A percentile compares a stretch with the other conserved stretches of the same genome.
Conservation (phyloP, 1,140 invertebrate genomes). For the Lepidostoma basale region DNA sequence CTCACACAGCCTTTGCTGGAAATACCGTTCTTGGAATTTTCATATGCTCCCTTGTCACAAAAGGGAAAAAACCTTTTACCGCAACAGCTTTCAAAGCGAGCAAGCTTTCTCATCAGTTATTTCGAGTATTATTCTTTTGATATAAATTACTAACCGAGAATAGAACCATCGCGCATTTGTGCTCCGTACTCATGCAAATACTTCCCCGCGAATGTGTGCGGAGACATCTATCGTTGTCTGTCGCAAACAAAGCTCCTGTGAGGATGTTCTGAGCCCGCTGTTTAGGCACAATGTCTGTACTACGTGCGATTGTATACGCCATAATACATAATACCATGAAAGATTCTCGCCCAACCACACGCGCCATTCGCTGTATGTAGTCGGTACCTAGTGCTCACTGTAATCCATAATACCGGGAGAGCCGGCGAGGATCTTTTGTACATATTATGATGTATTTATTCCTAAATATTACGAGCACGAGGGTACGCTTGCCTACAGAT, state of each 20-base stretch:
- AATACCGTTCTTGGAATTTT: slow-evolving; percentile 30
- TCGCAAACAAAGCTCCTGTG: slow-evolving; percentile 32
- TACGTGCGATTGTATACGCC: slow-evolving; percentile 32
- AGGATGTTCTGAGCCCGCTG: slow-evolving; percentile 30
- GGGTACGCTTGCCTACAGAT: slow-evolving; percentile 25
- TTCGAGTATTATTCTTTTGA: slow-evolving; percentile 46
- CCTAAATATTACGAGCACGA: slow-evolving; percentile 36
- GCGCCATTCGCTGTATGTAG: slow-evolving; percentile 36
- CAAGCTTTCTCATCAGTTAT: slow-evolving; percentile 45
- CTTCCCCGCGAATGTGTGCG: slow-evolving; percentile 17
- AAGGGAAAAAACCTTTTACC: slow-evolving; percentile 44
- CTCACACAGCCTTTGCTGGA: slow-evolving; percentile 16
- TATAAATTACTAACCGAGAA: slow-evolving; percentile 46
- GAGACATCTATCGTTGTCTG: slow-evolving; percentile 38
- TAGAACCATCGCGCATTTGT: slow-evolving; percentile 37
- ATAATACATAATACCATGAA: slow-evolving; percentile 38
- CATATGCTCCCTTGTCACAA: slow-evolving; percentile 32
- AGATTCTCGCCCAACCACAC: slow-evolving; percentile 38
- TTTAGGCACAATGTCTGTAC: slow-evolving; percentile 36
- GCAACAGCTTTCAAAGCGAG: slow-evolving; percentile 40
- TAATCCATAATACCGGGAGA: slow-evolving; percentile 30
- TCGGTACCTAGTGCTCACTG: slow-evolving; percentile 30
- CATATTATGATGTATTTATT: slow-evolving; percentile 46
- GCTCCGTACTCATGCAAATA: slow-evolving; percentile 34
- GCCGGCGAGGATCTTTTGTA: slow-evolving; percentile 37